Evolutionary conservation across 2,113 vertebrate species (phyloP).

Genomic region (Aspiorhynchus laticeps): DNA sequence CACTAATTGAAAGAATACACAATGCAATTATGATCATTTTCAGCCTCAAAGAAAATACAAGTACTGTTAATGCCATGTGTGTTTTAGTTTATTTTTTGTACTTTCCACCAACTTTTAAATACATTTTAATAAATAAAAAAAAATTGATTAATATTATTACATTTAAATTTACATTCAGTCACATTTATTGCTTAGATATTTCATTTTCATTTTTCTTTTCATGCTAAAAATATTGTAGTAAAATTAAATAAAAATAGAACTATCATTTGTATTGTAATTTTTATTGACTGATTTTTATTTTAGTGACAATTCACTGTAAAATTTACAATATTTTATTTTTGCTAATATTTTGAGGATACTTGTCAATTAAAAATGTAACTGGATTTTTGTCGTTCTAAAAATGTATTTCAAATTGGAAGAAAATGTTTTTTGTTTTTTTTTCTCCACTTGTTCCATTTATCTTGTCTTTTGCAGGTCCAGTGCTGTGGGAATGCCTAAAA

Average conservation of each 20-base stretch:
- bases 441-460: neutral
- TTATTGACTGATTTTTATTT: too few relatives aligned
- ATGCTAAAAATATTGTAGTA: too few relatives aligned
- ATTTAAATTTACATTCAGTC: neutral
- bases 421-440: neutral
- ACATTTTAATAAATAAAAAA: too few relatives aligned
- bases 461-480: constrained; percentile 75
- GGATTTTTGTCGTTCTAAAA: too few relatives aligned
- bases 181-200: too few relatives aligned
- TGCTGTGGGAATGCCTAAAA: constrained; percentile 85
- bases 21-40: neutral
- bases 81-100: neutral
- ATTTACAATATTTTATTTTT: too few relatives aligned
- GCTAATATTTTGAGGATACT: too few relatives aligned
- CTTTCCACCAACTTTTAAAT: neutral
- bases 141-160: neutral
- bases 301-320: too few relatives aligned
- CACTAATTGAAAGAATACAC: neutral
- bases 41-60: neutral
- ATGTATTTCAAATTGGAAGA: neutral
- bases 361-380: too few relatives aligned
- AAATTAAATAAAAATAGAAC: too few relatives aligned
- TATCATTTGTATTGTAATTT: too few relatives aligned
- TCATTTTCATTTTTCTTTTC: too few relatives aligned
- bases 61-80: neutral